These are phyloP conservation scores for Drosophila pseudoananassae DNA, from an alignment of 1,140 invertebrate genomes.

Conservation along the genomic window DNA sequence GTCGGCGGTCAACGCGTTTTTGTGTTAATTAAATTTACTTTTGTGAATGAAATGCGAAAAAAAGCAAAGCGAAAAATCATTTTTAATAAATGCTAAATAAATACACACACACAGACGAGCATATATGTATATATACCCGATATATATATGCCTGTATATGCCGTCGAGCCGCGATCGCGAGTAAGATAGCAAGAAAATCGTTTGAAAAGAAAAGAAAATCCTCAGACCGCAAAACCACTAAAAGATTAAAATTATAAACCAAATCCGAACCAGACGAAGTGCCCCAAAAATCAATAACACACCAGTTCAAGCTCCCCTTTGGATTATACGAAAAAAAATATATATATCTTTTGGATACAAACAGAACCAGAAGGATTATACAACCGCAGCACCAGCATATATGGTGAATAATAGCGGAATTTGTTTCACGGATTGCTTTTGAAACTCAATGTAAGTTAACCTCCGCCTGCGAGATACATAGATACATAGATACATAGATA, in stretches of 20 bases:
- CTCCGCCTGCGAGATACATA: not conserved
- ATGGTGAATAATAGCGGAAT: conserved; percentile 52
- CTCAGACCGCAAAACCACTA: conserved; percentile 11
- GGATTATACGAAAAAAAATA: conserved; percentile 29
- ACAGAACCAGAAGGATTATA: conserved; percentile 44
- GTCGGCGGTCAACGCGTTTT: conserved; percentile 54
- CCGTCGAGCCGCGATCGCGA: conserved; percentile 32
- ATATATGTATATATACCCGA: conserved; percentile 20
- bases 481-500: conserved; percentile 10
- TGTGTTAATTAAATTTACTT: conserved; percentile 83
- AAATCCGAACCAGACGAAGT: conserved; percentile 32
- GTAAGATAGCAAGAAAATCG: conserved; percentile 38
- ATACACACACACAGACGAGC: conserved; percentile 38
- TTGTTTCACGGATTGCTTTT: conserved; percentile 76
- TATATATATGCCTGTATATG: conserved; percentile 15
- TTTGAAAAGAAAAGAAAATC: conserved; percentile 17
- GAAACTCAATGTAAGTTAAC: conserved; percentile 76
- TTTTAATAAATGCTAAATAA: conserved; percentile 83
- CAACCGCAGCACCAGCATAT: conserved; percentile 18
- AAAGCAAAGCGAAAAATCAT: conserved; percentile 79
- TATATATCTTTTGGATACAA: conserved; percentile 50
- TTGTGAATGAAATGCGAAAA: conserved; percentile 83
- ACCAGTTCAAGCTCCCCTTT: conserved; percentile 14
- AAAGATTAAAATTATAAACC: not conserved
- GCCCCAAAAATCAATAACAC: conserved; percentile 1